Evolutionary conservation across 2,113 vertebrate species (phyloP).

Genomic region (Ascaphus truei): DNA sequence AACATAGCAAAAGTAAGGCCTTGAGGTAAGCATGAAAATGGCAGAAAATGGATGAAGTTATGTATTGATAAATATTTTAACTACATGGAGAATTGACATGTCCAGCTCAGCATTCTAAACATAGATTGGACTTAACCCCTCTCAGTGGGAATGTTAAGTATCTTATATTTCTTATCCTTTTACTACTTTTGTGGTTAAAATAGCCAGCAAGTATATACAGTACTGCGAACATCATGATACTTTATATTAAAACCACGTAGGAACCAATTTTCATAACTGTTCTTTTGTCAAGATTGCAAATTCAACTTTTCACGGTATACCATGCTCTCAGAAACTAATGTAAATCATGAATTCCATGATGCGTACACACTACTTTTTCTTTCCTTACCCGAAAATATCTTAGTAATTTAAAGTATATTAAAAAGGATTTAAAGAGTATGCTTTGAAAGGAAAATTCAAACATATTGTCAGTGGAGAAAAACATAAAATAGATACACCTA

Average conservation of each 20-base stretch:
- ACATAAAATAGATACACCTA: neutral
- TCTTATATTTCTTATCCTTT: too few relatives aligned
- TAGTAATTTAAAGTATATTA: slow-evolving; percentile 8
- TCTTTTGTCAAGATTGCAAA: slow-evolving; percentile 15
- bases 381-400: slow-evolving; percentile 4
- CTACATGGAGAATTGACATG: too few relatives aligned
- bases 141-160: too few relatives aligned
- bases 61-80: too few relatives aligned
- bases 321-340: slow-evolving; percentile 25
- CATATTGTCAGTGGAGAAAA: neutral
- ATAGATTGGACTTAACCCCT: too few relatives aligned
- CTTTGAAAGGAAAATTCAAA: neutral
- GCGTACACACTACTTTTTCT: slow-evolving; percentile 12
- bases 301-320: slow-evolving; percentile 27
- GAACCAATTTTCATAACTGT: slow-evolving; percentile 25
- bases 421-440: slow-evolving; percentile 12
- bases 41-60: too few relatives aligned
- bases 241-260: slow-evolving; percentile 31
- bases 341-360: slow-evolving; percentile 28
- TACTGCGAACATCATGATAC: slow-evolving; percentile 3
- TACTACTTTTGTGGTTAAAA: too few relatives aligned
- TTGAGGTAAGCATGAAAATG: too few relatives aligned
- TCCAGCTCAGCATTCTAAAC: too few relatives aligned
- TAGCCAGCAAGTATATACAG: too few relatives aligned
- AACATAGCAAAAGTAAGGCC: neutral